A percentile compares a stretch with the other conserved stretches of the same genome.
phyloP scores from a whole-genome alignment of 1,140 invertebrate species.

The Leucophenga varia region DNA sequence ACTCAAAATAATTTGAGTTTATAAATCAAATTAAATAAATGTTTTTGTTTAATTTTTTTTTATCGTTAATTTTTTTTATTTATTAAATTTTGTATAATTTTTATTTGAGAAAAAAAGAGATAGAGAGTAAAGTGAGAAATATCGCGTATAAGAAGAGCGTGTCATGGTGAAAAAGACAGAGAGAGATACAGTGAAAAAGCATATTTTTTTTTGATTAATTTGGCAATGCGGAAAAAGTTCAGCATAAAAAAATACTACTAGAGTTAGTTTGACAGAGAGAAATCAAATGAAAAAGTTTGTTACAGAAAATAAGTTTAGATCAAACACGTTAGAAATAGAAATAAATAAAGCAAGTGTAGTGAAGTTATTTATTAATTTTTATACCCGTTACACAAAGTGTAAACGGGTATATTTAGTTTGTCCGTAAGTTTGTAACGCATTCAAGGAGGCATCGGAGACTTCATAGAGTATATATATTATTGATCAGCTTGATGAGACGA shows the following conservation, averaged over 20 bases:
- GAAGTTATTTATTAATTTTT: slow-evolving; percentile 20
- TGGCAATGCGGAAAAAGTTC: too few relatives aligned
- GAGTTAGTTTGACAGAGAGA: slow-evolving; percentile 9
- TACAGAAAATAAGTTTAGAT: slow-evolving; percentile 19
- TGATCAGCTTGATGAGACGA: too few relatives aligned
- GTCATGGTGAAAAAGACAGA: slow-evolving; percentile 24
- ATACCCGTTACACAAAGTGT: slow-evolving; percentile 5
- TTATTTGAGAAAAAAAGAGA: slow-evolving; percentile 24
- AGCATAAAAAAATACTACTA: too few relatives aligned
- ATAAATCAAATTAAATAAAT: too few relatives aligned
- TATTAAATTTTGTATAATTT: slow-evolving; percentile 15
- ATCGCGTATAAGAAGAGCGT: slow-evolving; percentile 13
- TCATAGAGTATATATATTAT: too few relatives aligned
- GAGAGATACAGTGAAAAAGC: slow-evolving; percentile 10
- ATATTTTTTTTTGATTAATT: slow-evolving; percentile 13
- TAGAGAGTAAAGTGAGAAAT: slow-evolving; percentile 22
- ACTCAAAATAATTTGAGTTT: too few relatives aligned
- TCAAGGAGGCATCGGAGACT: too few relatives aligned
- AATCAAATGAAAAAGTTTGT: slow-evolving; percentile 8
- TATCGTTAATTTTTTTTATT: slow-evolving; percentile 25
- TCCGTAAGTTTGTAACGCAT: too few relatives aligned
- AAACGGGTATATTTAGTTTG: too few relatives aligned
- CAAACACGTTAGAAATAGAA: slow-evolving; percentile 37
- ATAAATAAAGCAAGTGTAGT: slow-evolving; percentile 26
- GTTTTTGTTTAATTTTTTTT: slow-evolving; percentile 9